phyloP scores from a whole-genome alignment of 2,113 vertebrate genomes.

The Pteropus alecto region DNA sequence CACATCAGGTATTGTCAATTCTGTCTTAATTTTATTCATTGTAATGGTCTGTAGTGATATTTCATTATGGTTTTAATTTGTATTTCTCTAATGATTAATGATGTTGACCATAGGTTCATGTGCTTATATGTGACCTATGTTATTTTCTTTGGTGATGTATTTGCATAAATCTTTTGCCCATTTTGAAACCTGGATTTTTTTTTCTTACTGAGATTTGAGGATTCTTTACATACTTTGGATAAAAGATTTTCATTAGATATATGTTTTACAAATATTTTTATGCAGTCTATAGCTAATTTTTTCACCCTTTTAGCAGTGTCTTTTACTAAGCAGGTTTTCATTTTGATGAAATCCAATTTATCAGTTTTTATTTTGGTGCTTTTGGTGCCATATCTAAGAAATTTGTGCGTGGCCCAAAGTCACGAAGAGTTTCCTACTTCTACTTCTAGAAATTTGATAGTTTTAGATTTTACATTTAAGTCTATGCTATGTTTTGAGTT shows the following conservation, averaged over 20 bases:
- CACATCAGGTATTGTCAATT: not conserved
- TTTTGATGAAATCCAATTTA: not conserved
- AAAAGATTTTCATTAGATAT: not conserved
- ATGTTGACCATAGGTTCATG: not conserved
- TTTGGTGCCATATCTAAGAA: not conserved
- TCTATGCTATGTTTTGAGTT: not conserved
- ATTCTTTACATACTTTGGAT: not conserved
- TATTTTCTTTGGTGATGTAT: not conserved
- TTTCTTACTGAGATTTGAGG: not conserved
- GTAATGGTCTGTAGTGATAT: not conserved
- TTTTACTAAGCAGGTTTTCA: not conserved
- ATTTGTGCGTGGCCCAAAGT: not conserved
- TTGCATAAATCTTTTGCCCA: not conserved
- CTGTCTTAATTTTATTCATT: not conserved
- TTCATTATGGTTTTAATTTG: not conserved
- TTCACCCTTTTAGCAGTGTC: not conserved
- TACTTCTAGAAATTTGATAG: not conserved
- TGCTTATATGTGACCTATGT: not conserved
- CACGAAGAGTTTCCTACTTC: not conserved
- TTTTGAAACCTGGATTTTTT: not conserved
- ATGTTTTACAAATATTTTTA: conserved; percentile 7
- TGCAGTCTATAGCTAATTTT: not conserved
- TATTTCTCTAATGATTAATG: not conserved
- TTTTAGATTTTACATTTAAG: not conserved
- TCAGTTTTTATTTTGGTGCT: not conserved